Evolutionary conservation across 2,888 invertebrate species (phyloP).

Genomic region (Leptothorax acervorum): DNA sequence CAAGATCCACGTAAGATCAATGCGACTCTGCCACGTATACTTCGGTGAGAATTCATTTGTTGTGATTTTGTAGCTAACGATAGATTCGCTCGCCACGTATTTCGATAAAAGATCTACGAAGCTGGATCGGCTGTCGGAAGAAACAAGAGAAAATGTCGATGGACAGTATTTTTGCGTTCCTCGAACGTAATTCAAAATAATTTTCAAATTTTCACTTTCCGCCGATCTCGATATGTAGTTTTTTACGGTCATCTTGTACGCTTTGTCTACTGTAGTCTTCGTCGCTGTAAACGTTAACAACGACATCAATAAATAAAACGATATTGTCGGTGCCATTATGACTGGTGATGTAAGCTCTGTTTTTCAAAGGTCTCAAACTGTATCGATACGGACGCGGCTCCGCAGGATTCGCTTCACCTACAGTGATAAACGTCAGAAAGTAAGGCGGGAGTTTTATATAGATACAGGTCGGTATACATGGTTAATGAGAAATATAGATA

Average conservation of each 20-base stretch:
- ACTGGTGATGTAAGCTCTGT: no score
- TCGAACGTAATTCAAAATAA: conserved; percentile 63
- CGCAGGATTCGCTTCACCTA: not conserved
- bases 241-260: not conserved
- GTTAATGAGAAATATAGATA: not conserved
- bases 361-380: not conserved
- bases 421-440: not conserved
- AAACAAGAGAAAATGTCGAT: conserved; percentile 64
- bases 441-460: conserved; percentile 18
- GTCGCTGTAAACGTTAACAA: not conserved
- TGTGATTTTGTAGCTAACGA: conserved; percentile 60
- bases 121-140: conserved; percentile 35
- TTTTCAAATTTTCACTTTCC: conserved; percentile 60
- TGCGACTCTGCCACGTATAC: conserved; percentile 29
- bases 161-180: conserved; percentile 66
- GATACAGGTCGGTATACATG: not conserved
- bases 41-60: conserved; percentile 30
- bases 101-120: conserved; percentile 52
- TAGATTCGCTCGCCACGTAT: conserved; percentile 44
- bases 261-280: not conserved
- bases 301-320: conserved; percentile 9
- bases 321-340: not conserved
- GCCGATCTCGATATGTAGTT: not conserved
- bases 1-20: conserved; percentile 71
- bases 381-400: not conserved